Base-by-base conservation (phyloP, 2,888 invertebrate species). In the Sericinus montela region DNA sequence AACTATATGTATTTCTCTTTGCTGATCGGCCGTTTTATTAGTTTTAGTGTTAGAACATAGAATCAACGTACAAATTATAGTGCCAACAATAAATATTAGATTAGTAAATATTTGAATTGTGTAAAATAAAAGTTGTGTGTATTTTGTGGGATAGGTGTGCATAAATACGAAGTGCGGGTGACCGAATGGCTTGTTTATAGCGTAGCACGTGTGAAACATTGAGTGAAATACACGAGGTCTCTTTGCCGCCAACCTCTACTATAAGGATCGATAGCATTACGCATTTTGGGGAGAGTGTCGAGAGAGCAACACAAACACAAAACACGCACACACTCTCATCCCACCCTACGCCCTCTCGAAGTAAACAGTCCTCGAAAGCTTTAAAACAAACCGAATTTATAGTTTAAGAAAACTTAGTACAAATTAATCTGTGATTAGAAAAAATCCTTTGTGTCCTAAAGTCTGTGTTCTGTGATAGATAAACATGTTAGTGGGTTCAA, bases 221-320 rank as follows among this genome's bases (percentile, higher is more conserved):
- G 62, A 63, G 73, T 73, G 72, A 75, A 73, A 71, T 75, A 66
- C 65, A 65, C 74, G 62, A 59, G 62, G 71, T 65, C 73, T 61
- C 65, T 61, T 69, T 75, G 75, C 77, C 73, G 38, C 37, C 34
- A 42, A 43, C 77, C 77, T 32, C 32, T 82, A 81, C 75, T 85
- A 86, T 84, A 73, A 71, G 77, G 88, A 89, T 89, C 89, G 87
- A 89, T 89, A 89, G 73, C 82, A 88, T 84, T 87, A 89, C 89
- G 89, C 88, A 83, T 86, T 87, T 87, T 80, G 72, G 72, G 68
- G 68, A 71, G 75, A 72, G 78, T 73, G 65, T 40, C 44, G 49
- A 58, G 57, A 65, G 62, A 65, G 66, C 8, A 49, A 67, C 65
- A 63, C 67, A 69, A 58, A 63, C 64, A 63, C 59, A 61, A 59